A percentile compares a stretch with the other conserved stretches of the same genome.
phyloP scores from a whole-genome alignment of 2,113 vertebrate genomes.

The Oriolus oriolus region DNA sequence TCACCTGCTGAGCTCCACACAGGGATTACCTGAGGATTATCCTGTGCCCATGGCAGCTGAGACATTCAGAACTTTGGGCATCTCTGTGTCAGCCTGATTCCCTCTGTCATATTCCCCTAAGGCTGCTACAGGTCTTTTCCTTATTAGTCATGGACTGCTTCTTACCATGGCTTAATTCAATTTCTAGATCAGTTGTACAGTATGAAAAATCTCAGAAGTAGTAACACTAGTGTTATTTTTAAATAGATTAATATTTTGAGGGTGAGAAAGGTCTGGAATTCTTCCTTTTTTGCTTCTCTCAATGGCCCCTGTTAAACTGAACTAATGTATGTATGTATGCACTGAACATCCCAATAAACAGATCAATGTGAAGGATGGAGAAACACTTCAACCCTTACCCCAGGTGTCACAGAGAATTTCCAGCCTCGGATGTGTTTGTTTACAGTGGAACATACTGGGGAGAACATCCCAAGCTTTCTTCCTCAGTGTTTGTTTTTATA shows the following conservation, averaged over 20 bases:
- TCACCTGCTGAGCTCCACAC: neutral
- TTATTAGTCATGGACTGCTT: neutral
- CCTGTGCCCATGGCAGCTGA: neutral
- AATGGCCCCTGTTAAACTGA: neutral
- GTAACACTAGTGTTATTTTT: neutral
- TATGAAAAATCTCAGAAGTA: neutral
- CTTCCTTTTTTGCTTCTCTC: neutral
- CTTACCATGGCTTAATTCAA: neutral
- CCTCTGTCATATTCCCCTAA: neutral
- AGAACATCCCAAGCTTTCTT: neutral
- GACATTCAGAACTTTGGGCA: neutral
- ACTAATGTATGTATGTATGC: accelerated
- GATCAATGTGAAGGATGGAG: neutral
- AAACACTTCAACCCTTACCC: neutral
- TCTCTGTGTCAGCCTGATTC: neutral
- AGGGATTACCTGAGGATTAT: neutral
- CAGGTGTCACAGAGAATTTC: neutral
- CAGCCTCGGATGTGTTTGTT: neutral
- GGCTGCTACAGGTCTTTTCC: neutral
- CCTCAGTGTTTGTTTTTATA: neutral
- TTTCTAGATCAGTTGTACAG: neutral
- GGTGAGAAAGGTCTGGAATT: neutral
- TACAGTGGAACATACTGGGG: neutral
- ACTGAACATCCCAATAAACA: neutral
- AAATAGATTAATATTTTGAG: neutral